Evolutionary conservation across 2,888 invertebrate species (phyloP), one percentile per base, ranked within the genome.

Genomic region (Teleogryllus oceanicus): DNA sequence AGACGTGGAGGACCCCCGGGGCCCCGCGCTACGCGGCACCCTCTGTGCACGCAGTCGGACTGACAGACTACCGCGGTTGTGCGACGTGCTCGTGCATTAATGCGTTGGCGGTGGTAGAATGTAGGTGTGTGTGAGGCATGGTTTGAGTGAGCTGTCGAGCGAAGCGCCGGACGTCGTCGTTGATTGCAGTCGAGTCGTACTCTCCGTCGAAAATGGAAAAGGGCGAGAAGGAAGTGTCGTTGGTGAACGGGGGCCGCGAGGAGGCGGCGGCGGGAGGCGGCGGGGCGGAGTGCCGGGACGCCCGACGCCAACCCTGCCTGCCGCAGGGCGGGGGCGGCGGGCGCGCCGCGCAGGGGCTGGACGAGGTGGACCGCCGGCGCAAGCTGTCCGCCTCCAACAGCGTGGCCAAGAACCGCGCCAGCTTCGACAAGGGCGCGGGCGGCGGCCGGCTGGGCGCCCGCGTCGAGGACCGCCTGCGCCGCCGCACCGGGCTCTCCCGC

Each of bases 401-500:
- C 62, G 62, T 62, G 62, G 13, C 62, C 16, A 62, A 62, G n/a
- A 18, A 21, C 12, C 20, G 16, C 16, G 24, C 18, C 21, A 18
- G 76, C 21, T 76, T 37, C 16, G 24, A 21, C 21, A 76, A 21
- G 24, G 76, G n/a, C 24, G 49, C 49, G 76, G 24, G 24, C 18
- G n/a, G 76, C 18, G 24, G 24, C 11, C 16, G 49, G 16, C 18
- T 76, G 49, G 21, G 13, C 16, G 76, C n/a, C 11, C 10, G 37
- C n/a, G 21, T 79, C 49, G 81, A 81, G 37, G 51, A 75, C 11
- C 49, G 49, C n/a, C 21, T 81, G 51, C 75, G 49, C 2, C 76
- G 77, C 3, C 76, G 77, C 74, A 81, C 77, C 11, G 81, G 81
- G 1, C 24, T 81, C n/a, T 78, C 80, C 8, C 62, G 81, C 11